A percentile compares a stretch with the other conserved stretches of the same genome.
Evolutionary conservation across 2,113 vertebrate species (phyloP).

Genomic region (Prochilodus magdalenae): DNA sequence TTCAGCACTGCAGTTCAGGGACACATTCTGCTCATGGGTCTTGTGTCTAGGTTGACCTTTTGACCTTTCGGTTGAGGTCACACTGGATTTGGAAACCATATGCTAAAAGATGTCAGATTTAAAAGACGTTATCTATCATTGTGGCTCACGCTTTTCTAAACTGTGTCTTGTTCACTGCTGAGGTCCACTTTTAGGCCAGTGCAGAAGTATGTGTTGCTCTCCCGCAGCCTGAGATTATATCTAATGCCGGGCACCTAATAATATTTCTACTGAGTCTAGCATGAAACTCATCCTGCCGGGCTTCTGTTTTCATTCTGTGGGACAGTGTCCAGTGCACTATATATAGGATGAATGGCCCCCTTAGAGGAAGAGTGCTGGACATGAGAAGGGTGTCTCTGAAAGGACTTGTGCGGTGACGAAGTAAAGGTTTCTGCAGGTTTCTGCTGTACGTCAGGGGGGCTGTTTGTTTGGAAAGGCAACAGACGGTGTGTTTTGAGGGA

Average conservation of each 20-base stretch:
- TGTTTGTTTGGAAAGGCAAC: neutral
- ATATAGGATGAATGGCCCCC: constrained; percentile 11
- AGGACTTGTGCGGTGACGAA: neutral
- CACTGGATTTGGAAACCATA: neutral
- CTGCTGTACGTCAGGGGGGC: neutral
- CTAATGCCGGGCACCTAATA: constrained; percentile 1
- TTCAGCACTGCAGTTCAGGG: neutral
- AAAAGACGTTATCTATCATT: neutral
- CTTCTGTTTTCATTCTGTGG: constrained; percentile 19
- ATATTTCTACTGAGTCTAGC: constrained; percentile 1
- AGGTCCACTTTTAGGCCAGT: neutral
- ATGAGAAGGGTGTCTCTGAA: neutral
- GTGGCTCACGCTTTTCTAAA: neutral
- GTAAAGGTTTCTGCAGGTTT: neutral
- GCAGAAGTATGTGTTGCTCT: neutral
- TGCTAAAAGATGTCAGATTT: neutral
- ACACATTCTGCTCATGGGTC: neutral
- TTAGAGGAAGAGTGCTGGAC: neutral
- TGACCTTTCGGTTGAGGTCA: neutral
- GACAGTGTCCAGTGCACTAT: constrained; percentile 34
- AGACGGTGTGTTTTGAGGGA: neutral
- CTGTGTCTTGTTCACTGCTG: neutral
- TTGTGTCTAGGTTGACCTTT: neutral
- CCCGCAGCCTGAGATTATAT: neutral
- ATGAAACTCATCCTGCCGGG: constrained; percentile 14